Evolutionary conservation across 2,888 invertebrate species (phyloP).

Genomic region (Glyphotaelius pellucidus): DNA sequence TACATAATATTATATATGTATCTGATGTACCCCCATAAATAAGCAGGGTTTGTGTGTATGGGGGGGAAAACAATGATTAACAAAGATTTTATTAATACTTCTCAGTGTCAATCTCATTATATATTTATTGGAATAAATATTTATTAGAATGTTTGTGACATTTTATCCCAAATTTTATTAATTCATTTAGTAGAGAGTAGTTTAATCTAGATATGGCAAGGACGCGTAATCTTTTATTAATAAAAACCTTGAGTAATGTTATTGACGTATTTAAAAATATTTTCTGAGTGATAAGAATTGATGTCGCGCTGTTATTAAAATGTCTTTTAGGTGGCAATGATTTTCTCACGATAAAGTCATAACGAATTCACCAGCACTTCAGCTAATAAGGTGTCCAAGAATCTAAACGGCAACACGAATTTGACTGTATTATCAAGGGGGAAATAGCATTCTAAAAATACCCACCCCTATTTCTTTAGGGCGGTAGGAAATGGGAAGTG

Average conservation of each 20-base stretch:
- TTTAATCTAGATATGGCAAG: not conserved
- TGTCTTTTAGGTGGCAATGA: not conserved
- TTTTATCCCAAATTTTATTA: too few species aligned
- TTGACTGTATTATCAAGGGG: not conserved
- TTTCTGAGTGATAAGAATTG: not conserved
- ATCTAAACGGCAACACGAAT: slow-evolving; percentile 23
- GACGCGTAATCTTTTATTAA: not conserved
- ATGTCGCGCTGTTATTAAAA: not conserved
- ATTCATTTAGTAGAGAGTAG: not conserved
- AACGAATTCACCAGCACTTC: not conserved
- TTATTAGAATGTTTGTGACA: too few species aligned
- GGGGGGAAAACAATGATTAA: too few species aligned
- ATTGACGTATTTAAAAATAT: not conserved
- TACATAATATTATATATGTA: too few species aligned
- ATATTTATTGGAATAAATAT: too few species aligned
- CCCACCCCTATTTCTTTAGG: not conserved
- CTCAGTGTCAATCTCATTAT: too few species aligned
- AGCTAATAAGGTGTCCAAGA: slow-evolving; percentile 20
- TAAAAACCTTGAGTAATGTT: not conserved
- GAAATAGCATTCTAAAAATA: slow-evolving; percentile 37
- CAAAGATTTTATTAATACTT: too few species aligned
- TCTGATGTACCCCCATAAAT: too few species aligned
- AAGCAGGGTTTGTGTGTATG: too few species aligned
- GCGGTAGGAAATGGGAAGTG: slow-evolving; percentile 14
- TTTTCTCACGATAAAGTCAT: not conserved